Conservation (phyloP, 2,888 invertebrate species). For the Aphodius granarius region DNA sequence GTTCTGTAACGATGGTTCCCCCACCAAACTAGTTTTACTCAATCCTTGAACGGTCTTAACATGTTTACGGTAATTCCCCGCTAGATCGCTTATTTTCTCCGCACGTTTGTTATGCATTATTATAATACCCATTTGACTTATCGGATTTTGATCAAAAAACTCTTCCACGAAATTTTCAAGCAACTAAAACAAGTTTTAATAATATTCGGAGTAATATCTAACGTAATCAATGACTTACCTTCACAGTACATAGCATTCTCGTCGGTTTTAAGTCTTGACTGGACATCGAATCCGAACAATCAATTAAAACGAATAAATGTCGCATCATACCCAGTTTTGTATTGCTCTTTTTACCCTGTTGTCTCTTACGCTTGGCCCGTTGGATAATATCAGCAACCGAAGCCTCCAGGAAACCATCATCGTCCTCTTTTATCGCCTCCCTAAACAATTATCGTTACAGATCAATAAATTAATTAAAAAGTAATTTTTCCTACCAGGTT, state of each 20-base stretch:
- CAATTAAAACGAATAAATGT: slow-evolving; percentile 88
- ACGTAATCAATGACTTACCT: slow-evolving; percentile 59
- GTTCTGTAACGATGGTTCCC: slow-evolving; percentile 97
- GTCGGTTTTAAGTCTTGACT: slow-evolving; percentile 96
- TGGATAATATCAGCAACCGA: slow-evolving; percentile 91
- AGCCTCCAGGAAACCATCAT: slow-evolving; percentile 87
- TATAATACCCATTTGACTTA: slow-evolving; percentile 94
- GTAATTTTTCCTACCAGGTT: slow-evolving; percentile 69
- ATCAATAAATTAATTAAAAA: slow-evolving; percentile 13
- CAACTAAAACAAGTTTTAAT: slow-evolving; percentile 58
- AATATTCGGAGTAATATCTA: neutral
- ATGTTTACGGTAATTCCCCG: slow-evolving; percentile 83
- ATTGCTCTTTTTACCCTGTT: slow-evolving; percentile 70
- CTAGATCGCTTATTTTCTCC: slow-evolving; percentile 88
- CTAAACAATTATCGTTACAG: slow-evolving; percentile 51
- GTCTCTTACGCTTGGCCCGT: slow-evolving; percentile 80
- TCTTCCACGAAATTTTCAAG: slow-evolving; percentile 93
- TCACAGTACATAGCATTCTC: slow-evolving; percentile 81
- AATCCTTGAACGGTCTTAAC: slow-evolving; percentile 69
- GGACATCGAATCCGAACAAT: slow-evolving; percentile 93
- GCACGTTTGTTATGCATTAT: slow-evolving; percentile 91
- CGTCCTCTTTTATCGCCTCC: slow-evolving; percentile 97
- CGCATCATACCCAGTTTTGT: slow-evolving; percentile 98
- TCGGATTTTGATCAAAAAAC: slow-evolving; percentile 98
- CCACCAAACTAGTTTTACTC: slow-evolving; percentile 69